Percentiles rank a stretch among this genome's conserved stretches.
Evolutionary conservation across 2,888 invertebrate species (phyloP).

Genomic region (Macaria liturata): DNA sequence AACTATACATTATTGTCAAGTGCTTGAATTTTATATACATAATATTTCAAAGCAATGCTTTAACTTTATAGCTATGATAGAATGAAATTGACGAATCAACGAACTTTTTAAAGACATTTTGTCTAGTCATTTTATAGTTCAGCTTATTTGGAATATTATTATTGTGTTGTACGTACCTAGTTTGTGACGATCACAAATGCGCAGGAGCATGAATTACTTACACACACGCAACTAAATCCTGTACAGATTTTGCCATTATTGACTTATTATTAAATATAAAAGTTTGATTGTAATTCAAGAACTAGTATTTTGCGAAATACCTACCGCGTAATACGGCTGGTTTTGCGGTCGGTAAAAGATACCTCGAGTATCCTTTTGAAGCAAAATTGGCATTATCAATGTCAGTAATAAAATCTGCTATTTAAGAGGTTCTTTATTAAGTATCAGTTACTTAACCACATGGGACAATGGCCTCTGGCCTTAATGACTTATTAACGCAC

Average conservation of each 20-base stretch:
- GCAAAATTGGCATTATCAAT: conserved; percentile 4
- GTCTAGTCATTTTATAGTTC: conserved; percentile 70
- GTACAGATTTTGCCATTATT: conserved; percentile 21
- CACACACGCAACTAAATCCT: conserved; percentile 5
- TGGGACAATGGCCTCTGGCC: conserved; percentile 12
- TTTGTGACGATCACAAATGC: conserved; percentile 9
- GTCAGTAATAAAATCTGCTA: conserved; percentile 9
- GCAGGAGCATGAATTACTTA: conserved; percentile 5
- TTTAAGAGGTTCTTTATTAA: conserved; percentile 4
- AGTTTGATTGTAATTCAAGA: conserved; percentile 15
- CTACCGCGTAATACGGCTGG: conserved; percentile 2
- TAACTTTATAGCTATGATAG: conserved; percentile 48
- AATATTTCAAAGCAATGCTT: conserved; percentile 52
- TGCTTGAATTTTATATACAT: conserved; percentile 39
- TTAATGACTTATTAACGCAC: conserved; percentile 23
- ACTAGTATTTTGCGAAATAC: conserved; percentile 4
- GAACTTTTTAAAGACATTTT: conserved; percentile 69
- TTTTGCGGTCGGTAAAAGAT: conserved; percentile 9
- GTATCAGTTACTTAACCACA: conserved; percentile 6
- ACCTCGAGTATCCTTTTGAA: conserved; percentile 3
- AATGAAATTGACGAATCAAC: conserved; percentile 64
- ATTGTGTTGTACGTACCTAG: conserved; percentile 3
- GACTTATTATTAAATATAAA: conserved; percentile 5
- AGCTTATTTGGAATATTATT: conserved; percentile 43
- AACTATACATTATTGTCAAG: conserved; percentile 32